Percentiles rank a stretch among this genome's conserved stretches.
These are phyloP conservation scores for Cancer borealis DNA, from an alignment of 2,888 invertebrate genomes.

Conservation along the genomic window DNA sequence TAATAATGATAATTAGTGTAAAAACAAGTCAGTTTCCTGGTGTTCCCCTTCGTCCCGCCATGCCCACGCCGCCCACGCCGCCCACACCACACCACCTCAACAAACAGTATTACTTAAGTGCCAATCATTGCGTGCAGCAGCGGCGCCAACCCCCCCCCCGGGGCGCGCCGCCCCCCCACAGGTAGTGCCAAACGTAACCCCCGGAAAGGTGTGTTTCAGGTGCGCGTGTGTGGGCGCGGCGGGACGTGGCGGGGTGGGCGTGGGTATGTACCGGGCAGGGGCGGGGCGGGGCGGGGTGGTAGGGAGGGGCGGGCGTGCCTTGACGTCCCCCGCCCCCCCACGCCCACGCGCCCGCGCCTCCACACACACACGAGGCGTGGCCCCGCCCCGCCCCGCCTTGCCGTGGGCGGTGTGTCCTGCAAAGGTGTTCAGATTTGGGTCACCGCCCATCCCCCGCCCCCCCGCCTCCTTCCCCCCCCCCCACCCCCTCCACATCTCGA, in stretches of 20 bases:
- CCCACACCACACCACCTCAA: constrained; percentile 53
- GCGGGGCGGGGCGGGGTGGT: background rate
- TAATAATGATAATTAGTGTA: background rate
- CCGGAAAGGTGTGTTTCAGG: background rate
- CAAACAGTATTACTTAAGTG: constrained; percentile 74
- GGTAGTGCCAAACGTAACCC: constrained; percentile 71
- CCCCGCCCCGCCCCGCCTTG: constrained; percentile 1
- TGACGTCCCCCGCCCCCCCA: constrained; percentile 18
- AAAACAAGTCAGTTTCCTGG: constrained; percentile 3
- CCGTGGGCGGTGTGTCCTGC: constrained; percentile 10
- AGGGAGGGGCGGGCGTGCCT: background rate
- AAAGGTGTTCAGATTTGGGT: background rate
- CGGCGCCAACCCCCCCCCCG: background rate
- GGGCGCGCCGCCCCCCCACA: background rate
- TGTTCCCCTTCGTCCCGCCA: background rate
- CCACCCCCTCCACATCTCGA: constrained; percentile 65
- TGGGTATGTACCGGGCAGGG: background rate
- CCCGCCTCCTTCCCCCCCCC: constrained; percentile 56
- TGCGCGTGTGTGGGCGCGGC: constrained; percentile 46
- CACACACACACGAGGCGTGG: constrained; percentile 23
- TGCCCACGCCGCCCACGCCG: constrained; percentile 56
- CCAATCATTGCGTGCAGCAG: constrained; percentile 59
- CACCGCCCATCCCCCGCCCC: constrained; percentile 31
- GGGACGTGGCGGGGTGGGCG: constrained; percentile 57
- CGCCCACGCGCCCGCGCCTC: background rate